Evolutionary conservation across 2,113 vertebrate genomes (phyloP), one percentile per base, ranked within the genome.

Genomic region (Ceyx margarethae): DNA sequence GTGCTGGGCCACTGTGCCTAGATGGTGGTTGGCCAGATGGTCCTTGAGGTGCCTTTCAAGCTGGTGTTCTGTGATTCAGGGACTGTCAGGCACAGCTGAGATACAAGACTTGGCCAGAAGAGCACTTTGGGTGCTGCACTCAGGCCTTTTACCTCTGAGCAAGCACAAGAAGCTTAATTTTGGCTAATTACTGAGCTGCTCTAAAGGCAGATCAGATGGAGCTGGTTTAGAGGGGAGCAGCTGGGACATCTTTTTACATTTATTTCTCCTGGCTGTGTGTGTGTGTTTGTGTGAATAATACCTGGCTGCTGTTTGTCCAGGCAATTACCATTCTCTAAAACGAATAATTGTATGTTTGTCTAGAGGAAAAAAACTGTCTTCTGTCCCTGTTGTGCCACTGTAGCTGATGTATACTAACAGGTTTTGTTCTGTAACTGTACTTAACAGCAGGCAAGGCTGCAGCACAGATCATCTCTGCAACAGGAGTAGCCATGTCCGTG

Each of bases 391-490:
- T 58, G 7, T 31, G 68, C 11, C 15, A 2, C 45, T 48, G 11
- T 17, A 73, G 31, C 57, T 68, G 2, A 5, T 58, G 8, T 22
- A 12, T 42, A 77, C 79, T 87, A 69, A 91, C 72, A 35, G 31
- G 8, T 60, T 46, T 43, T 90, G 61, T 96, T 87, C 68, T 94
- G 1, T 88, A 50, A 68, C 51, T 94, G 50, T 91, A 7, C 42
- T 90, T 81, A 56, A 81, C 97, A 99, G 99, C 98, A 95, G 97
- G 98, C 62, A 96, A 97, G 81, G 98, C 99, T 95, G 99, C 98
- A 25, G 98, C 98, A 91, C 98, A 98, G 91, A 98, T 99, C 96
- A 98, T 99, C 97, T 99, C 98, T n/a, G 98, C 99, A 91, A 98
- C 99, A 82, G 97, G 98, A 67, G 99, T 99, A 45, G 97, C 98